Evolutionary conservation across 30 jellyfish, hydroid and myxozoan species (phyloP).

Genomic region (Rhopilema esculentum): DNA sequence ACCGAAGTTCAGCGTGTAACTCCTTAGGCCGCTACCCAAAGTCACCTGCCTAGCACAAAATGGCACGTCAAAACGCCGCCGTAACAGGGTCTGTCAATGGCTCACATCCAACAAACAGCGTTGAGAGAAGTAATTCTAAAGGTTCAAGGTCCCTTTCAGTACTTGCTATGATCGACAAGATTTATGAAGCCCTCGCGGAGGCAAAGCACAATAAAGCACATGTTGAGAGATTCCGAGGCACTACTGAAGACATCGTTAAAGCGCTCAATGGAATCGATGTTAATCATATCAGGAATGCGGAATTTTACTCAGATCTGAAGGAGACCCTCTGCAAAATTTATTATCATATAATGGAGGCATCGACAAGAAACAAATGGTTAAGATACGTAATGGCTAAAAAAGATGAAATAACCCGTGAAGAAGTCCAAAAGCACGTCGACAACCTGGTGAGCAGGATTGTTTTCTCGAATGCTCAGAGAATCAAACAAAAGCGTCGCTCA

Average conservation of each 20-base stretch:
- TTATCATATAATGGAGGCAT: constrained; percentile 64
- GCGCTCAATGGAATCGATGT: constrained; percentile 84
- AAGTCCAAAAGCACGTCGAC: constrained; percentile 76
- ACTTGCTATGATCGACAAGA: constrained; percentile 56
- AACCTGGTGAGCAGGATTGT: constrained; percentile 74
- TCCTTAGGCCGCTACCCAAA: constrained; percentile 15
- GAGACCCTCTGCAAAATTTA: constrained; percentile 80
- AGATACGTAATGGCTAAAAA: constrained; percentile 81
- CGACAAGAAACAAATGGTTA: constrained; percentile 66
- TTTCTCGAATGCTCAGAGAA: constrained; percentile 80
- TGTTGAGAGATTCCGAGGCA: constrained; percentile 60
- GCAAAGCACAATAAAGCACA: constrained; percentile 84
- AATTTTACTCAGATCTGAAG: constrained; percentile 79
- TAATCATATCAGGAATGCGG: constrained; percentile 78
- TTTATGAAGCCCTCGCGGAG: constrained; percentile 34
- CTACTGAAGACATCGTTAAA: constrained; percentile 66
- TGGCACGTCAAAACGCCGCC: constrained; percentile 38
- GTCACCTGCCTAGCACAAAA: constrained; percentile 11
- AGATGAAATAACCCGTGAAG: constrained; percentile 46
- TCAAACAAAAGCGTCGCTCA: constrained; percentile 59
- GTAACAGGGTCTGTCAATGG: constrained; percentile 7
- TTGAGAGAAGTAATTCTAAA: constrained; percentile 21
- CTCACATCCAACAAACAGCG: constrained; percentile 15
- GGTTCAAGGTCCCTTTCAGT: constrained; percentile 52
- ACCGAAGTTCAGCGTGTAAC: background rate